Conservation (phyloP, 2,797 vertebrate genomes). For the Enteromius treurensis region DNA sequence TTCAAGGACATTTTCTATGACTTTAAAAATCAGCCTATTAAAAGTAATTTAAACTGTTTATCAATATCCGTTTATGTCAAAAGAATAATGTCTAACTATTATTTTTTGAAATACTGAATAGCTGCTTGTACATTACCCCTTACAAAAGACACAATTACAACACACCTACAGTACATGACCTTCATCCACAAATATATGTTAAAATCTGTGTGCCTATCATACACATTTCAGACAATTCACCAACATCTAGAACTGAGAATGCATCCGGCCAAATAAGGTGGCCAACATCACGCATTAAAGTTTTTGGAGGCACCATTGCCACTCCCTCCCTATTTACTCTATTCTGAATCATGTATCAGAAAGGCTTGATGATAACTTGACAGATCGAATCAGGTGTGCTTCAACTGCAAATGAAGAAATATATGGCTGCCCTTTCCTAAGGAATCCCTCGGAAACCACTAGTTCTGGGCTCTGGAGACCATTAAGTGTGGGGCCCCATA, state of each 20-base stretch:
- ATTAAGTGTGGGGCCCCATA: slow-evolving; percentile 76
- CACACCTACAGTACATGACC: neutral
- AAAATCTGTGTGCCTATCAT: neutral
- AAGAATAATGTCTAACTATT: neutral
- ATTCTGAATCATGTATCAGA: slow-evolving; percentile 36
- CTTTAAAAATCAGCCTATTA: neutral
- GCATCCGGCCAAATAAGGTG: neutral
- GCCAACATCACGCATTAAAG: neutral
- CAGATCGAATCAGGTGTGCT: slow-evolving; percentile 49
- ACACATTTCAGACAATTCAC: neutral
- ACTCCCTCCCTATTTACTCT: slow-evolving; percentile 10
- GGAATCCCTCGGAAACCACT: slow-evolving; percentile 44
- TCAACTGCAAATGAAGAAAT: slow-evolving; percentile 41
- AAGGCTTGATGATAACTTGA: slow-evolving; percentile 11
- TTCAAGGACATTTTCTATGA: neutral
- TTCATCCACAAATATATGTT: neutral
- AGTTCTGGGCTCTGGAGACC: slow-evolving; percentile 72
- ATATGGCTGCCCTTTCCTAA: slow-evolving; percentile 31
- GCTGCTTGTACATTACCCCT: neutral
- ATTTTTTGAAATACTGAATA: neutral
- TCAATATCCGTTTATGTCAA: neutral
- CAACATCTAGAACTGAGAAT: neutral
- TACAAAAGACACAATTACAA: neutral
- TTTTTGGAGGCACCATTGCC: neutral
- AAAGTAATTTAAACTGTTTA: neutral